Conservation (phyloP, 2,888 invertebrate genomes). For the Beris chalybata region DNA sequence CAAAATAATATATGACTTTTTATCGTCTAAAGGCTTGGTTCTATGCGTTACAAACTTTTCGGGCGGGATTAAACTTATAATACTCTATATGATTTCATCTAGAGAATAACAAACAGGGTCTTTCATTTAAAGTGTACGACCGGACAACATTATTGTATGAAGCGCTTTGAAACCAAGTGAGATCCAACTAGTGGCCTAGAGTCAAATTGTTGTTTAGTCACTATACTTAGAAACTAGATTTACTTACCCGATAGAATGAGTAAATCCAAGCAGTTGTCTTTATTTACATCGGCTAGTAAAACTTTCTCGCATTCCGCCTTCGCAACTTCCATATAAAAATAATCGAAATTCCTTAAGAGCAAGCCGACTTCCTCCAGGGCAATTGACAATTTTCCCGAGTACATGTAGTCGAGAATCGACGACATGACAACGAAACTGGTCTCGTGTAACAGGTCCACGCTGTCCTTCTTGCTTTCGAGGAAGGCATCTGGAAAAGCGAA, state of each 20-base stretch:
- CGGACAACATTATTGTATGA: too few species aligned
- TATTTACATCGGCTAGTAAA: not conserved
- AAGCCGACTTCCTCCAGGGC: not conserved
- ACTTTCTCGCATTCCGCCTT: constrained; percentile 1
- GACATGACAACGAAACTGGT: not conserved
- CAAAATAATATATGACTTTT: too few species aligned
- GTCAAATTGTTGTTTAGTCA: too few species aligned
- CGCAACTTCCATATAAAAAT: constrained; percentile 3
- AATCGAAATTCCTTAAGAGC: constrained; percentile 6
- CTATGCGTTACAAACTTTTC: too few species aligned
- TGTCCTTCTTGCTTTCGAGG: not conserved
- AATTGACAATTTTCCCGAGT: not conserved
- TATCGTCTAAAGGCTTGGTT: too few species aligned
- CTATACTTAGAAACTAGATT: too few species aligned
- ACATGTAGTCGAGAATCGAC: not conserved
- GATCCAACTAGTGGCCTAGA: too few species aligned
- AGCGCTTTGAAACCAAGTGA: too few species aligned
- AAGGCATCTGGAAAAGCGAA: not conserved
- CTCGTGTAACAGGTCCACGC: not conserved
- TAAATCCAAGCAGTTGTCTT: not conserved
- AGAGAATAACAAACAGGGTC: too few species aligned
- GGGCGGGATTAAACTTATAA: too few species aligned
- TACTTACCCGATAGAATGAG: not conserved
- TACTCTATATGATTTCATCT: too few species aligned
- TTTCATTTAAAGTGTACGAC: too few species aligned